Conservation (phyloP, 1,140 invertebrate genomes). For the Carposina sasakii region DNA sequence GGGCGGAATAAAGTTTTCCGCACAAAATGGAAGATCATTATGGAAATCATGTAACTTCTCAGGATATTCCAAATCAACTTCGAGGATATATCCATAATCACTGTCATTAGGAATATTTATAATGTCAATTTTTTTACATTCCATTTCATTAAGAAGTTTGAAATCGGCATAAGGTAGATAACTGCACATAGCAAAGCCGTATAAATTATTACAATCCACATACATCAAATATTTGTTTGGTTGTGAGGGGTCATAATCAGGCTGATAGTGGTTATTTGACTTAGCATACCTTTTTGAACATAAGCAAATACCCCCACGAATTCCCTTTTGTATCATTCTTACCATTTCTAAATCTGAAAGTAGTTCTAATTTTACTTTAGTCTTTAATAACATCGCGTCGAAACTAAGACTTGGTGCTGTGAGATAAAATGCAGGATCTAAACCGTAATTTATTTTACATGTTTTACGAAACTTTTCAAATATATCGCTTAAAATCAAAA, state of each 20-base stretch:
- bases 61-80: conserved; percentile 39
- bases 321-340: conserved; percentile 2
- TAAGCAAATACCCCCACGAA: background rate
- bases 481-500: conserved; percentile 23
- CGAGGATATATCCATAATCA: conserved; percentile 52
- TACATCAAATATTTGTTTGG: conserved; percentile 37
- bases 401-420: conserved; percentile 9
- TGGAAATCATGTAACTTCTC: conserved; percentile 55
- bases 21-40: conserved; percentile 52
- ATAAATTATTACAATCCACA: conserved; percentile 57
- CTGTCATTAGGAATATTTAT: conserved; percentile 28
- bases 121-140: conserved; percentile 31
- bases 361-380: conserved; percentile 10
- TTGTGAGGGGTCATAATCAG: conserved; percentile 8
- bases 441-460: conserved; percentile 1
- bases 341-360: conserved; percentile 5
- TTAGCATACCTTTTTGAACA: background rate
- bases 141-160: background rate
- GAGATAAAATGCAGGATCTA: conserved; percentile 10
- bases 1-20: conserved; percentile 26
- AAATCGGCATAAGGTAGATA: conserved; percentile 7
- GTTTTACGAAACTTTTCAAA: conserved; percentile 6
- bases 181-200: conserved; percentile 46
- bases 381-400: too few species aligned
- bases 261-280: conserved; percentile 11